phyloP scores from a whole-genome alignment of 1,140 invertebrate genomes.

The Calliopsis andreniformis region DNA sequence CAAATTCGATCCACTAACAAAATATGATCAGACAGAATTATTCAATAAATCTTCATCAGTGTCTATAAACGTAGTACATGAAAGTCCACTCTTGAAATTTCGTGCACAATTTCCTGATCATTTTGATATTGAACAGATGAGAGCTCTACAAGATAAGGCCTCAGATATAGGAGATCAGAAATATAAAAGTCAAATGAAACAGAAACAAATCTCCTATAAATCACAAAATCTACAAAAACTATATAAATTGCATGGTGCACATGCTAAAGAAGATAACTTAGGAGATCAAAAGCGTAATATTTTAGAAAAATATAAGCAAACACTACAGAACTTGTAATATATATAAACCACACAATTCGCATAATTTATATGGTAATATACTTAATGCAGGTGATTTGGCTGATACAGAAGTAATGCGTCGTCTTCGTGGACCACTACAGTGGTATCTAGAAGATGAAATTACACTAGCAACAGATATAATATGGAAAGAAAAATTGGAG shows the following conservation, averaged over 20 bases:
- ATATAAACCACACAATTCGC: too few relatives aligned
- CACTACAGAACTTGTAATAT: too few relatives aligned
- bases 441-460: constrained; percentile 63
- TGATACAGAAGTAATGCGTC: not conserved
- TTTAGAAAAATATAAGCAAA: too few relatives aligned
- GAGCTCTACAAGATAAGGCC: not conserved
- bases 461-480: constrained; percentile 34
- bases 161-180: not conserved
- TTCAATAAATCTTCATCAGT: constrained; percentile 40
- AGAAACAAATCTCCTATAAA: not conserved
- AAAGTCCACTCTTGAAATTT: constrained; percentile 60
- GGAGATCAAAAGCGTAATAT: too few relatives aligned
- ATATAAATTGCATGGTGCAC: not conserved
- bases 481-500: constrained; percentile 39
- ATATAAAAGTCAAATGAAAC: not conserved
- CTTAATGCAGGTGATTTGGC: not conserved
- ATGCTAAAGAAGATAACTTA: too few relatives aligned
- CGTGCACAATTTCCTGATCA: constrained; percentile 34
- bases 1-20: constrained; percentile 37
- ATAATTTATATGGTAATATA: too few relatives aligned
- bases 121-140: not conserved
- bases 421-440: constrained; percentile 1
- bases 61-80: constrained; percentile 35
- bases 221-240: not conserved
- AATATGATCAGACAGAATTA: constrained; percentile 49